phyloP scores from a whole-genome alignment of 2,888 invertebrate species.

The Patella ulyssiponensis region DNA sequence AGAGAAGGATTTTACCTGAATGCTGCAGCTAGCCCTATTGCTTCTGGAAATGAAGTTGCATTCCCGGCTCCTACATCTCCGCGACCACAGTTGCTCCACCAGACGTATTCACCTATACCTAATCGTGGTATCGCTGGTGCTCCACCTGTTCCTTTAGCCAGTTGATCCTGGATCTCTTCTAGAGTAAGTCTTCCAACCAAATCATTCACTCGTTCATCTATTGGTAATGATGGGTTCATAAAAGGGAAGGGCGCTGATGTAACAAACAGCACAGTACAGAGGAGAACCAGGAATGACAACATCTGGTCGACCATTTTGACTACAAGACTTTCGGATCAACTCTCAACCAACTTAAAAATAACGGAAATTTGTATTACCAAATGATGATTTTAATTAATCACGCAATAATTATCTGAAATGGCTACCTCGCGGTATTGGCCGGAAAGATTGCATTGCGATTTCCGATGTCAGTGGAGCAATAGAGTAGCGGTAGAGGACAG shows the following conservation, averaged over 20 bases:
- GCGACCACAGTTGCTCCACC: conserved; percentile 65
- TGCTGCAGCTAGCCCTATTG: conserved; percentile 65
- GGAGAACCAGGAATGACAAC: too few relatives aligned
- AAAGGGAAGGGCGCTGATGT: not conserved
- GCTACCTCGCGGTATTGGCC: too few relatives aligned
- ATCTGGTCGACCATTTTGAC: too few relatives aligned
- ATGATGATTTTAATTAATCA: too few relatives aligned
- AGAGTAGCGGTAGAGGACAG: too few relatives aligned
- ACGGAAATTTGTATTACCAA: too few relatives aligned
- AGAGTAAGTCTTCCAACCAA: conserved; percentile 58
- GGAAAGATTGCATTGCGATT: too few relatives aligned
- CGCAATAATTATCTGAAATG: too few relatives aligned
- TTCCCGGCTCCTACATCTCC: conserved; percentile 58
- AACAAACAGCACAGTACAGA: too few relatives aligned
- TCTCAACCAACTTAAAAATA: too few relatives aligned
- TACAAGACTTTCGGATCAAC: too few relatives aligned
- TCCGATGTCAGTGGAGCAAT: too few relatives aligned
- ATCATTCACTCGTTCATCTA: conserved; percentile 56
- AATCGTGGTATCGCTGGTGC: conserved; percentile 59
- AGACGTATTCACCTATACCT: conserved; percentile 58
- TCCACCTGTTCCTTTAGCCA: conserved; percentile 40
- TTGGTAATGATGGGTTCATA: not conserved
- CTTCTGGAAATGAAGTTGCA: conserved; percentile 65
- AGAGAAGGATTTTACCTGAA: conserved; percentile 49
- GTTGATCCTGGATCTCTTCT: conserved; percentile 57